These are phyloP conservation scores for Eremobia ochroleuca DNA, from an alignment of 2,888 invertebrate species.

Conservation along the genomic window DNA sequence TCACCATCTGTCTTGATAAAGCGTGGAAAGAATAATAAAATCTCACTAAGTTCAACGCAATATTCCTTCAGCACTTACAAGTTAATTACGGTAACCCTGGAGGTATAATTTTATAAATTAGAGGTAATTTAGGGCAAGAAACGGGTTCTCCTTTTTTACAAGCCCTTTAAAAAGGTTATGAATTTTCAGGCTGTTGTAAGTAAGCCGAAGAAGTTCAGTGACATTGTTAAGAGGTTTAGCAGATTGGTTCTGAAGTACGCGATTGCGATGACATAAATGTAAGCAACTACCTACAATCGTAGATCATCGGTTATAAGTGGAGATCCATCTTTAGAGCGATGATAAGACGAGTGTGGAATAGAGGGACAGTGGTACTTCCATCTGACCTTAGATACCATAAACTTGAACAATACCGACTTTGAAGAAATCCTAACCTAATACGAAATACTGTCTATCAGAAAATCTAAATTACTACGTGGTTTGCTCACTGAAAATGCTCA, in stretches of 20 bases:
- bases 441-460: not conserved
- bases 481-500: not conserved
- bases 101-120: slow-evolving; percentile 28
- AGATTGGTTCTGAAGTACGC: not conserved
- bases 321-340: not conserved
- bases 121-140: slow-evolving; percentile 21
- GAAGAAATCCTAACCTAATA: not conserved
- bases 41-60: slow-evolving; percentile 19
- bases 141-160: not conserved
- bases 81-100: slow-evolving; percentile 11
- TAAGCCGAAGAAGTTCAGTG: not conserved
- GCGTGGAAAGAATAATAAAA: not conserved
- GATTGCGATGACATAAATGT: not conserved
- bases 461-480: not conserved
- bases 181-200: not conserved
- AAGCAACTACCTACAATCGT: not conserved
- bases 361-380: not conserved
- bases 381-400: not conserved
- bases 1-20: not conserved
- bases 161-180: not conserved
- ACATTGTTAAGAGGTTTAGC: not conserved
- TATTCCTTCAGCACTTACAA: slow-evolving; percentile 1
- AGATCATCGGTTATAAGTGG: not conserved
- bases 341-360: not conserved
- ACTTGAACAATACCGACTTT: not conserved